Evolutionary conservation across 2,888 invertebrate species (phyloP).

Genomic region (Apamea epomidion): DNA sequence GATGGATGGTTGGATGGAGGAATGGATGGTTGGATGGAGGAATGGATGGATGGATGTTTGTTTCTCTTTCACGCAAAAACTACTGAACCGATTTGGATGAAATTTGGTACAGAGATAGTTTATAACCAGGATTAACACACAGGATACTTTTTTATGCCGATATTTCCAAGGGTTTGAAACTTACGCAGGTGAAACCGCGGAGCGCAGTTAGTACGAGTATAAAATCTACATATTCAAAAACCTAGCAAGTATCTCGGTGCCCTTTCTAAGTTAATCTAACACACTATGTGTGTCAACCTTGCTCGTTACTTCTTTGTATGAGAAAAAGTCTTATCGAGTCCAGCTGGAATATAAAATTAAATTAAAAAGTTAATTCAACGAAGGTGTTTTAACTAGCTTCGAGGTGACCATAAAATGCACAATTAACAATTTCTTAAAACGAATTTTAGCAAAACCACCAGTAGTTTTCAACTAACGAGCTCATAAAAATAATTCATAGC

Average conservation of each 20-base stretch:
- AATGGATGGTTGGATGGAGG: too few relatives aligned
- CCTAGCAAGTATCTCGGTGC: background rate
- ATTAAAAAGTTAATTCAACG: background rate
- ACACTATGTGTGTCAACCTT: background rate
- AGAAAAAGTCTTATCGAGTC: background rate
- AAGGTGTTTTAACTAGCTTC: background rate
- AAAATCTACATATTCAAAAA: background rate
- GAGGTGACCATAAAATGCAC: background rate
- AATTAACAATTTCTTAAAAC: background rate
- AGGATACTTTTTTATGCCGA: too few relatives aligned
- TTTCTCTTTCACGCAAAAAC: too few relatives aligned
- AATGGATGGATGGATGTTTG: too few relatives aligned
- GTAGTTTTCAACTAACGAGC: conserved; percentile 21
- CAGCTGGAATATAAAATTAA: background rate
- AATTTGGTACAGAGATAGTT: too few relatives aligned
- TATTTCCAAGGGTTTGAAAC: too few relatives aligned
- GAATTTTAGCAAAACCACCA: background rate
- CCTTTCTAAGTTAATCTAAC: background rate
- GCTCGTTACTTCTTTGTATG: background rate
- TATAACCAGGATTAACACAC: too few relatives aligned
- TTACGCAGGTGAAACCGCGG: too few relatives aligned
- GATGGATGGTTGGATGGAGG: too few relatives aligned
- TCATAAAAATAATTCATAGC: conserved; percentile 35
- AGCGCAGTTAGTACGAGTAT: too few relatives aligned
- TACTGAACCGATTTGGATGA: too few relatives aligned